Base-by-base conservation (phyloP, 2,113 vertebrate genomes). In the Columba janthina region DNA sequence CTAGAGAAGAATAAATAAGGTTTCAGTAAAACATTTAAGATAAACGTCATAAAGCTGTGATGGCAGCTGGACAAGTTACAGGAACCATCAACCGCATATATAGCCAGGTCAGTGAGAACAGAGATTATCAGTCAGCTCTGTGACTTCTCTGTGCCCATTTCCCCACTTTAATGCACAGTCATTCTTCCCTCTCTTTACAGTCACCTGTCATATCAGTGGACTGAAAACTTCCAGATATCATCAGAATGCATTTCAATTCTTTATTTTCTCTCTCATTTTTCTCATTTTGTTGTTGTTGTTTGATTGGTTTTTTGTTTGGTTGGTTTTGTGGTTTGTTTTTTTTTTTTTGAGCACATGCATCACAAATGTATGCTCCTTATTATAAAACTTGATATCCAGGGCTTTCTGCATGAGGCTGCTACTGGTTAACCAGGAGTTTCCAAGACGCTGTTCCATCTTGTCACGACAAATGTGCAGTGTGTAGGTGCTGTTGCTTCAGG, bases 161-260 rank as follows among this genome's bases (percentile, higher is more conserved):
- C n/a, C 48, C 31, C 31, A 22, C 9, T 54, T 20, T 0, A 81
- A 6, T 7, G 8, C 67, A 15, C 36, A 32, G 26, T 1, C 0
- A 24, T 22, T 60, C 22, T 21, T 61, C 40, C 28, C 11, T 76
- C n/a, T 34, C n/a, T 64, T 20, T 69, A 46, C 8, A 32, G 14
- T 16, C 56, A 5, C 9, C 34, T 62, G 16, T 0, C 2, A 9
- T 29, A 48, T 26, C 53, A 72, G 12, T 3, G 10, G 16, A 48
- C 53, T 61, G 18, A 85, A 67, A 77, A 4, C 34, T 21, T 12
- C 16, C 25, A 54, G 14, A 11, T 61, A 60, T 15, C 26, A 77
- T 7, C n/a, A 58, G 26, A 0, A 89, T 17, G 10, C 5, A 22
- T 73, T 85, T 53, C 3, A 48, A 26, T 7, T 38, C 9, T 51